Conservation (phyloP, 1,140 invertebrate species). For the Lucilia cuprina region DNA sequence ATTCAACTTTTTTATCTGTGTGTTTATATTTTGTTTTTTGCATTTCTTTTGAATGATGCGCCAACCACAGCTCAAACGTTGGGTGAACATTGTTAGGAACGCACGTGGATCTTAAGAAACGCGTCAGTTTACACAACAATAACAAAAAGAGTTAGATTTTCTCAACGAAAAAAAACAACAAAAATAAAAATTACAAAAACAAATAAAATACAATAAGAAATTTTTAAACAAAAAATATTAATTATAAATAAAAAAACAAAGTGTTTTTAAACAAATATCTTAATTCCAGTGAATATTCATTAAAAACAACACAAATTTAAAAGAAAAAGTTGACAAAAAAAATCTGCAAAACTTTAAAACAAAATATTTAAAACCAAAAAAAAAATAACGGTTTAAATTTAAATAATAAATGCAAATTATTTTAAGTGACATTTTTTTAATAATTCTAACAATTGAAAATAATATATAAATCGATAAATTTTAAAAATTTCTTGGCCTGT, state of each 20-base stretch:
- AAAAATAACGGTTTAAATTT: neutral
- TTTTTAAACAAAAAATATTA: too few species aligned
- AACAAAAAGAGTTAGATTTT: neutral
- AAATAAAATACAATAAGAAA: neutral
- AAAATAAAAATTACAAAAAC: neutral
- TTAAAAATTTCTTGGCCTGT: neutral
- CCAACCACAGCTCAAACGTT: constrained; percentile 24
- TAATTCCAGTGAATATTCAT: too few species aligned
- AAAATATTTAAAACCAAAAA: neutral
- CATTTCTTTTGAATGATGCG: constrained; percentile 36
- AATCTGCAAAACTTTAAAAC: neutral
- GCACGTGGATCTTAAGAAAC: constrained; percentile 32
- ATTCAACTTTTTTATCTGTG: neutral
- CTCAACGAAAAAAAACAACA: neutral
- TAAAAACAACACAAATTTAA: too few species aligned
- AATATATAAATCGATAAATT: neutral
- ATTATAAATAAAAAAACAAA: too few species aligned
- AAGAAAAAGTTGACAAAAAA: neutral
- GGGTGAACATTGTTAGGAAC: constrained; percentile 34
- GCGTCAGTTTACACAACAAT: neutral
- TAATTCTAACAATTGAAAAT: neutral
- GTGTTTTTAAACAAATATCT: too few species aligned
- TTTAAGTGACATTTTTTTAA: neutral
- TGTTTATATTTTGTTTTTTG: neutral
- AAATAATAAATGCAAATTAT: neutral